Base-by-base conservation (phyloP, 2,888 invertebrate genomes). In the Lasioglossum vierecki region DNA sequence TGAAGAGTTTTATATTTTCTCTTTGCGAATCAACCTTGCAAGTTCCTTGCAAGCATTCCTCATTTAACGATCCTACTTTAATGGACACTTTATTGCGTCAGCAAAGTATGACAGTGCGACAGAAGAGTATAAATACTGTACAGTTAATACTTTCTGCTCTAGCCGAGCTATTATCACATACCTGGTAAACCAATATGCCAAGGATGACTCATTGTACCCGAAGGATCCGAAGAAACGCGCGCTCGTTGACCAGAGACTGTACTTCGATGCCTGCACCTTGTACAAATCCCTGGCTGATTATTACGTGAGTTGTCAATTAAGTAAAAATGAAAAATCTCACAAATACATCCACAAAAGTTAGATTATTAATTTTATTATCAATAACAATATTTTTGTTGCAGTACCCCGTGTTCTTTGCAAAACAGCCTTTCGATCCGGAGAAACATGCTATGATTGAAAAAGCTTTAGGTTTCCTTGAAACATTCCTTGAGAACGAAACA, bases 101-200 rank as follows among this genome's bases (percentile, higher is more conserved):
- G 30, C 1, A 13, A 49, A 18, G 1, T 22, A 9, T 13, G 66
- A 66, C 66, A 39, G 18, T 4, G 66, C 9, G 3, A 8, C 22
- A 35, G 4, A 35, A 15, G 22, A 3, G 4, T 4, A 9, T 60
- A 15, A 26, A 60, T n/a, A 49, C 2, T n/a, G 26, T 15, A 78
- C 4, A 4, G 44, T 35, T 26, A 0, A 5, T 1, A 53, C 39
- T 53, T 39, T 85, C 53, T 49, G 74, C 95, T 95, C 41, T 95
- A 97, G 97, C 90, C 97, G 97, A 35, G 97, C 97, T 0, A 97
- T 97, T 74, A 95, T 97, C 95, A 94, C 96, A 8, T 97, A 97
- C 93, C 93, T 97, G 86, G 96, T 95, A 13, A 96, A 96, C 86
- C 96, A 97, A 74, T 97, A 97, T 86, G 97, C 96, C 3, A 96